Percentiles rank a stretch among this genome's conserved stretches.
These are phyloP conservation scores for Zophobas atratus DNA, from an alignment of 1,140 invertebrate genomes.

Conservation along the genomic window DNA sequence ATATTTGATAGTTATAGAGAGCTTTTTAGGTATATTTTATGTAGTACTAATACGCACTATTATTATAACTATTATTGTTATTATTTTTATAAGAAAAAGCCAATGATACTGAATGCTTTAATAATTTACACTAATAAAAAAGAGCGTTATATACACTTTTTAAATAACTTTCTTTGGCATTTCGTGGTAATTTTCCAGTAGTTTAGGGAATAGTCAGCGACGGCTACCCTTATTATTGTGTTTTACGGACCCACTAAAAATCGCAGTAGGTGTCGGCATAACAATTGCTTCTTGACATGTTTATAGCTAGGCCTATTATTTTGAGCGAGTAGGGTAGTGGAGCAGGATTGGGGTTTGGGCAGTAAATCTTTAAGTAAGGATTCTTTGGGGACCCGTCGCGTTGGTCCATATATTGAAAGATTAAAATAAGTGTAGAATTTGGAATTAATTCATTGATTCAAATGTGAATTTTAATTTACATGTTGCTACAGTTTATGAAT, in stretches of 20 bases:
- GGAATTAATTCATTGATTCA: too few relatives aligned
- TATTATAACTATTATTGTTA: too few relatives aligned
- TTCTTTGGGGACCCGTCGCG: neutral
- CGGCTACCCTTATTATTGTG: slow-evolving; percentile 8
- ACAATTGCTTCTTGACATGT: slow-evolving; percentile 45
- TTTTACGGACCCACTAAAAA: slow-evolving; percentile 20
- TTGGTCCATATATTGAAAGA: neutral
- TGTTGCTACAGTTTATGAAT: neutral
- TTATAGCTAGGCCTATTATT: slow-evolving; percentile 43
- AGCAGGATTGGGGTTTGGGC: slow-evolving; percentile 4
- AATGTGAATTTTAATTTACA: neutral
- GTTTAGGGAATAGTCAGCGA: slow-evolving; percentile 1
- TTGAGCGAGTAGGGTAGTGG: slow-evolving; percentile 44
- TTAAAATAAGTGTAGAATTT: neutral
- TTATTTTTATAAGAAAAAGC: too few relatives aligned
- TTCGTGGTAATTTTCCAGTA: slow-evolving; percentile 12
- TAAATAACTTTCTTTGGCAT: neutral
- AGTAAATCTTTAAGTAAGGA: slow-evolving; percentile 35
- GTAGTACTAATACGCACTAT: too few relatives aligned
- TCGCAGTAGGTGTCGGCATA: slow-evolving; percentile 30
- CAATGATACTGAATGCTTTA: too few relatives aligned
- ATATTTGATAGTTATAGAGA: too few relatives aligned
- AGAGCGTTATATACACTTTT: too few relatives aligned
- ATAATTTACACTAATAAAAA: too few relatives aligned
- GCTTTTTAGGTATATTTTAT: too few relatives aligned